These are phyloP conservation scores for Lutjanus argentimaculatus DNA, from an alignment of 2,797 vertebrate genomes.

Conservation along the genomic window DNA sequence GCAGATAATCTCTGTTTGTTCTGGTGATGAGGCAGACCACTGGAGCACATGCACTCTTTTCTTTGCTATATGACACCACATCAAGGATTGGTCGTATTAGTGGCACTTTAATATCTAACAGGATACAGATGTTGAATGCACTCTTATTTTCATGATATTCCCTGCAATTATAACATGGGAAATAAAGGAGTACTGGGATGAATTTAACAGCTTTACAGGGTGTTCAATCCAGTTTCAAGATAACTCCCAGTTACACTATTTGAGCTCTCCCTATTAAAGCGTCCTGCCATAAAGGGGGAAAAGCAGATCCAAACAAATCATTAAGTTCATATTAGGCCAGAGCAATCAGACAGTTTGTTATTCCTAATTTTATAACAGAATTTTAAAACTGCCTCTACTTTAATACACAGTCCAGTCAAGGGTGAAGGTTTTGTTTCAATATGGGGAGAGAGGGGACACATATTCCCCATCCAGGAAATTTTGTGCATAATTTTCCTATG, in stretches of 20 bases:
- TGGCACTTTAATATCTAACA: background rate
- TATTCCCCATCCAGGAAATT: too few relatives aligned
- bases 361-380: background rate
- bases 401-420: background rate
- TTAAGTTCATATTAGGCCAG: background rate
- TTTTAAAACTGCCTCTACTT: background rate
- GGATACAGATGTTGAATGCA: background rate
- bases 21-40: constrained; percentile 20
- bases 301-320: constrained; percentile 33
- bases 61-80: background rate
- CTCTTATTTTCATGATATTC: constrained; percentile 7
- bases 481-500: too few relatives aligned
- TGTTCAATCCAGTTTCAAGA: constrained; percentile 11
- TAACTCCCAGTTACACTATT: constrained; percentile 41
- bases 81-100: background rate
- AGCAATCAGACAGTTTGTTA: background rate
- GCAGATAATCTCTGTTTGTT: constrained; percentile 34
- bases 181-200: constrained; percentile 27
- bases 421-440: too few relatives aligned
- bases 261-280: constrained; percentile 39
- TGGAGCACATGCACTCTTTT: constrained; percentile 4
- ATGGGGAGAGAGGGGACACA: too few relatives aligned
- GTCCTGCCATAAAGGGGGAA: constrained; percentile 35
- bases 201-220: constrained; percentile 21
- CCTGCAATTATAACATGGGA: constrained; percentile 17